Evolutionary conservation across 2,888 invertebrate genomes (phyloP), one percentile per base, ranked within the genome.

Genomic region (Apodemia duryi): DNA sequence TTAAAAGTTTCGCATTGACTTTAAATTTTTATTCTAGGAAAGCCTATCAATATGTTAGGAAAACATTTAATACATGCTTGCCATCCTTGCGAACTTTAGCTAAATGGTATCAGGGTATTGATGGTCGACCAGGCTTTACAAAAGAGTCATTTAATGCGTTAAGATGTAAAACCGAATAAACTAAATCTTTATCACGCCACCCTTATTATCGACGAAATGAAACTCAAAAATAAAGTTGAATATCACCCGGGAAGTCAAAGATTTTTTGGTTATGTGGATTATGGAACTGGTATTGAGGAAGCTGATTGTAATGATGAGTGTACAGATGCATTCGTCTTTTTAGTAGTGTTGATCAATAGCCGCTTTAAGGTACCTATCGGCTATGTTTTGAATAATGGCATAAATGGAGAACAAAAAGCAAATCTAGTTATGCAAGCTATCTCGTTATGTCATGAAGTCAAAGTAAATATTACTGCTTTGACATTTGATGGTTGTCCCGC

Each of bases 281-380:
- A 65, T 62, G 62, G 66, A 13, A 32, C 46, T 46, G 43, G 38
- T n/a, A 21, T 66, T 51, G n/a, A n/a, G 38, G 63, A 65, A 35
- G 38, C 46, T 21, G 67, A 69, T 38, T 63, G 63, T 46, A 41
- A 35, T 11, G 32, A 63, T 7, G 52, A 65, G 38, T 60, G 49
- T n/a, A 68, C 68, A 29, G 66, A 70, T 29, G 69, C 66, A 9
- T 62, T 70, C 29, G 70, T 70, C 6, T 67, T 70, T 62, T 35
- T 72, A 9, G 57, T 71, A 6, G 69, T 70, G 38, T 63, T 67
- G 9, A 10, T 72, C 6, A 70, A 72, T 63, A 65, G 51, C 51
- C 49, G 13, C 2, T 71, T 62, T 54, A 70, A 72, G 66, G 63
- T 72, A 5, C 71, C 71, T 2, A 64, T 71, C 52, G 71, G 66